phyloP scores from a whole-genome alignment of 2,113 vertebrate species.

The Macquaria australasica region DNA sequence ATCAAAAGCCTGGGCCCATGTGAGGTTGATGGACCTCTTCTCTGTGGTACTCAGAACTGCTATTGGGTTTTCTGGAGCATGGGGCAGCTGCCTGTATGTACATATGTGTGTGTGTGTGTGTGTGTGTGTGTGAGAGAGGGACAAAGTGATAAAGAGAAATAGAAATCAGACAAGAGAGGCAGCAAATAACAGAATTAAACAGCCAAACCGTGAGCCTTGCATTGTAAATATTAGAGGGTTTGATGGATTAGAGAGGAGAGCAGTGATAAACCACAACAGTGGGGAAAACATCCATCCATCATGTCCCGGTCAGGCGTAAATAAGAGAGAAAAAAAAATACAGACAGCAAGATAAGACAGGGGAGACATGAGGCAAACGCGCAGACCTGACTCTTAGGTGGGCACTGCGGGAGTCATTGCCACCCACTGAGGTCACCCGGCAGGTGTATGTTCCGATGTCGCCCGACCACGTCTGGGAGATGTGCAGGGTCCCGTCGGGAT shows the following conservation, averaged over 20 bases:
- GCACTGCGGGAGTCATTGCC: conserved; percentile 95
- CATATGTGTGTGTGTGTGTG: conserved; percentile 13
- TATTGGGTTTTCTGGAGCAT: conserved; percentile 92
- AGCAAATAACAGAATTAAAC: conserved; percentile 58
- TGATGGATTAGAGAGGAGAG: conserved; percentile 63
- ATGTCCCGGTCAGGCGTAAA: conserved; percentile 50
- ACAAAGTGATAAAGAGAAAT: conserved; percentile 53
- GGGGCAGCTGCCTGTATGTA: conserved; percentile 91
- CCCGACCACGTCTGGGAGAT: conserved; percentile 99
- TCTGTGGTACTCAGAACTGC: conserved; percentile 88
- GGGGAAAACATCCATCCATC: conserved; percentile 71
- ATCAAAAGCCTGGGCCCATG: conserved; percentile 95
- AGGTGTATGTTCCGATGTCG: conserved; percentile 97
- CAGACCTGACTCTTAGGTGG: conserved; percentile 94
- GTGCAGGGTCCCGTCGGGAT: conserved; percentile 91
- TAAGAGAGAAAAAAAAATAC: conserved; percentile 23
- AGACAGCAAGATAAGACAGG: conserved; percentile 42
- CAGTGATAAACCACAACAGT: conserved; percentile 50
- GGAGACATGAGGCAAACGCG: conserved; percentile 21
- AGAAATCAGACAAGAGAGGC: conserved; percentile 61
- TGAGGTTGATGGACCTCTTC: conserved; percentile 94
- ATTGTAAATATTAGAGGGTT: conserved; percentile 59
- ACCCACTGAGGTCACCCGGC: conserved; percentile 93
- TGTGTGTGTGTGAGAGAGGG: not conserved
- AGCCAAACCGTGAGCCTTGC: conserved; percentile 38